Evolutionary conservation across 2,888 invertebrate genomes (phyloP), one percentile per base, ranked within the genome.

Genomic region (Agonopterix heracliana): DNA sequence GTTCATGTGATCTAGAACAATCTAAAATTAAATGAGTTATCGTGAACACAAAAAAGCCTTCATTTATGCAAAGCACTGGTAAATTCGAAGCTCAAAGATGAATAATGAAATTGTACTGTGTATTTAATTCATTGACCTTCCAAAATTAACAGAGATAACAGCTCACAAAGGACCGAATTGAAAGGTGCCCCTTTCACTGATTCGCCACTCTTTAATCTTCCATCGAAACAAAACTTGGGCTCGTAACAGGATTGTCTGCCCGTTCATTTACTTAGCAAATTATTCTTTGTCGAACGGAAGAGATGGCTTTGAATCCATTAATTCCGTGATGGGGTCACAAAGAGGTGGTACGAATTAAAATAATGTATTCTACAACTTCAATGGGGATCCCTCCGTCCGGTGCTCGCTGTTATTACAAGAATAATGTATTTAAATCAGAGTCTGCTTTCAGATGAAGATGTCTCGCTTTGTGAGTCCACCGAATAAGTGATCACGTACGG

Each of bases 191-290:
- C 73, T 78, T 81, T 80, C 74, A 74, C 69, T 68, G 75, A 82
- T 77, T 71, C 75, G 74, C 78, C 72, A 82, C 83, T 83, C 84
- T 85, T 84, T 85, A 86, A 86, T 85, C 83, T 84, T 77, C 72
- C 74, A 81, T 81, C 81, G 83, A 85, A 86, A 86, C 87, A 85
- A 85, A 86, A 86, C 82, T 71, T 68, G 70, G 71, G 71, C 66
- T 75, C 78, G 74, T 84, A 86, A 86, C 85, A 75, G 82, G 83
- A 87, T 87, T 86, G 86, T 87, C 85, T 81, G 81, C 65, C 75
- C 76, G 78, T 85, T 86, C 86, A 88, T 88, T 88, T 87, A 88
- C 87, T 88, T 88, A 87, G 80, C 82, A 87, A 87, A 87, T 88
- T 86, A 88, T 87, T 87, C 87, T 87, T 87, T 87, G 86, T 86